Conservation (phyloP, 2,113 vertebrate species). For the Elachura formosa region DNA sequence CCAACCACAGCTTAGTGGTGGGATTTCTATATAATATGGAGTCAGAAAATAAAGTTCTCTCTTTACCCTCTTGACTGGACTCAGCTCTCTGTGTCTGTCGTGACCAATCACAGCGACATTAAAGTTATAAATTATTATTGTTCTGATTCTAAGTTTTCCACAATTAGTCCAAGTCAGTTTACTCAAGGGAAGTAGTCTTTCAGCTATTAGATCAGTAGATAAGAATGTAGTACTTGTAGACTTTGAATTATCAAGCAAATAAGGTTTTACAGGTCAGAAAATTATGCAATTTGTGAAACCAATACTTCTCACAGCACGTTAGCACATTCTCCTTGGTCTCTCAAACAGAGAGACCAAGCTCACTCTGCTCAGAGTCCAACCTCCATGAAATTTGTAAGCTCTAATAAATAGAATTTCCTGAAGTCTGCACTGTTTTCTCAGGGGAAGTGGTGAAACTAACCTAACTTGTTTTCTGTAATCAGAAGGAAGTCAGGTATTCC, state of each 20-base stretch:
- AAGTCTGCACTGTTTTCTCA: not conserved
- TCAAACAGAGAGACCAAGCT: not conserved
- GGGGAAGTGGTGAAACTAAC: not conserved
- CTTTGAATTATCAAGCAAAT: not conserved
- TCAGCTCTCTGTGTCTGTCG: too few species aligned
- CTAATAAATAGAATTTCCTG: not conserved
- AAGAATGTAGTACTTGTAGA: not conserved
- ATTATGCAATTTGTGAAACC: not conserved
- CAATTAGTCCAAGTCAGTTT: not conserved
- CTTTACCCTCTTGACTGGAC: too few species aligned
- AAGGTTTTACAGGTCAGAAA: not conserved
- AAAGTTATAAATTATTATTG: not conserved
- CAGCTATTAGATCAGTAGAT: not conserved
- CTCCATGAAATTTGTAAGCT: not conserved
- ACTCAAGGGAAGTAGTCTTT: not conserved
- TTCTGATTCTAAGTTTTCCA: not conserved
- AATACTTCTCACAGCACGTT: not conserved
- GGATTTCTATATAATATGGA: too few species aligned
- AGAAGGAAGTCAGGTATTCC: not conserved
- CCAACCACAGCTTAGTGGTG: too few species aligned
- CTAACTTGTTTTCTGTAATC: not conserved
- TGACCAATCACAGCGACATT: too few species aligned
- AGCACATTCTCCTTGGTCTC: not conserved
- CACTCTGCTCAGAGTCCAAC: not conserved
- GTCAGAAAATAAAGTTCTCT: too few species aligned